These are phyloP conservation scores for Ceratosolen solmsi DNA, from an alignment of 1,140 invertebrate species.

Conservation along the genomic window DNA sequence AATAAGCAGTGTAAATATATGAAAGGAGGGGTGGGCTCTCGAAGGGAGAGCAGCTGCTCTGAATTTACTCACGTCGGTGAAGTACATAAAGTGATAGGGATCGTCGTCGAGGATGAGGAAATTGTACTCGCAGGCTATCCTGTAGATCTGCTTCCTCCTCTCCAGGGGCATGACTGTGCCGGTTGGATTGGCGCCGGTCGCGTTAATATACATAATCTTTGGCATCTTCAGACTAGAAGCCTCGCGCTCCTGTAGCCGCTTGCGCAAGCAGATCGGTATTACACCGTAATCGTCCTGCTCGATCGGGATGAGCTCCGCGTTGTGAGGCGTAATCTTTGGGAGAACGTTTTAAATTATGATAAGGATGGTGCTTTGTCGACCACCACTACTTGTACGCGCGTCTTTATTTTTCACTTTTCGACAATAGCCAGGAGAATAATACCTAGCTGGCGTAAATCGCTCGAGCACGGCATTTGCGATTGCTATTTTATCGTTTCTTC, in stretches of 20 bases:
- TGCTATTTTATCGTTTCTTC: too few relatives aligned
- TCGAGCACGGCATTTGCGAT: too few relatives aligned
- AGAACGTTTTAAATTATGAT: constrained; percentile 20
- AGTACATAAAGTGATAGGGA: constrained; percentile 86
- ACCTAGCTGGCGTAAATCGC: too few relatives aligned
- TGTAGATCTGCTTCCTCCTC: constrained; percentile 82
- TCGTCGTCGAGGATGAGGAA: constrained; percentile 88
- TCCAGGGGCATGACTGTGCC: constrained; percentile 79
- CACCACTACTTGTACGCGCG: too few relatives aligned
- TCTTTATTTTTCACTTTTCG: background rate
- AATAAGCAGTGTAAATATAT: too few relatives aligned
- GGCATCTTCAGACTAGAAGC: constrained; percentile 76
- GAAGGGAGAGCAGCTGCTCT: too few relatives aligned
- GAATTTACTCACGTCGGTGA: constrained; percentile 71
- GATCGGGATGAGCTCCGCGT: constrained; percentile 72
- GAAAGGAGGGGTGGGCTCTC: too few relatives aligned
- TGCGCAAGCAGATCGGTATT: constrained; percentile 69
- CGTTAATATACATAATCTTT: constrained; percentile 77
- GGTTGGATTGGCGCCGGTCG: constrained; percentile 80
- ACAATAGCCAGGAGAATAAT: too few relatives aligned
- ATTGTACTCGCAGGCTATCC: constrained; percentile 83
- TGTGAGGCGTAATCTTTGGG: constrained; percentile 72
- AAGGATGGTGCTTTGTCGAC: background rate
- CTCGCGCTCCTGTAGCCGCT: constrained; percentile 70
- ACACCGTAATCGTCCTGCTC: constrained; percentile 75